These are phyloP conservation scores for Battus philenor DNA, from an alignment of 1,140 invertebrate species.

Conservation along the genomic window DNA sequence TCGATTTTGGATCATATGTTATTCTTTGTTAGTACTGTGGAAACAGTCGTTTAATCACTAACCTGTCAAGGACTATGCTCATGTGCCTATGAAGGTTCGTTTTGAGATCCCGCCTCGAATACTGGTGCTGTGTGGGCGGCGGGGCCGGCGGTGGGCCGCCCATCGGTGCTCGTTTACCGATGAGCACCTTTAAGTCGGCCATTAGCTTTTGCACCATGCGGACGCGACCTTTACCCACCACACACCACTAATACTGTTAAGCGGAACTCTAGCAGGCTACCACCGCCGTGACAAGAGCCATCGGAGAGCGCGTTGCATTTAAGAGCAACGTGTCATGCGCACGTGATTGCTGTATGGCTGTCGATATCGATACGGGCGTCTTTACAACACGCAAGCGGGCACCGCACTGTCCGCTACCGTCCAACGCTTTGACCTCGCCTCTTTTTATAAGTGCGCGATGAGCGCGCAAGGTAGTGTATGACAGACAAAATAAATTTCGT, in stretches of 20 bases:
- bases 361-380: constrained; percentile 56
- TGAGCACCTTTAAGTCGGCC: constrained; percentile 70
- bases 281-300: constrained; percentile 62
- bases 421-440: constrained; percentile 60
- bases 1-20: not conserved
- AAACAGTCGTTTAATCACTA: constrained; percentile 33
- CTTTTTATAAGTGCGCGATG: constrained; percentile 71
- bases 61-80: constrained; percentile 74
- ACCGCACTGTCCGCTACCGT: constrained; percentile 51
- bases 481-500: constrained; percentile 48
- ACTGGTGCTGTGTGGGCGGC: constrained; percentile 43
- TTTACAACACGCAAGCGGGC: constrained; percentile 54
- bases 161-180: constrained; percentile 64
- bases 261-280: constrained; percentile 43
- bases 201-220: constrained; percentile 71
- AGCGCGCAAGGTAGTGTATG: constrained; percentile 59
- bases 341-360: constrained; percentile 55
- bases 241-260: constrained; percentile 50
- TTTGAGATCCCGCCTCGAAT: constrained; percentile 66
- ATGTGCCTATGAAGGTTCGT: constrained; percentile 71
- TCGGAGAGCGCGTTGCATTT: constrained; percentile 57
- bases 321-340: constrained; percentile 51
- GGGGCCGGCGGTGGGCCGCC: constrained; percentile 33
- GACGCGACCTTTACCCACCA: constrained; percentile 48
- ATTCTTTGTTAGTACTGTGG: too few relatives aligned